These are phyloP conservation scores for Lottia scabra DNA, from an alignment of 2,888 invertebrate genomes.

Conservation along the genomic window DNA sequence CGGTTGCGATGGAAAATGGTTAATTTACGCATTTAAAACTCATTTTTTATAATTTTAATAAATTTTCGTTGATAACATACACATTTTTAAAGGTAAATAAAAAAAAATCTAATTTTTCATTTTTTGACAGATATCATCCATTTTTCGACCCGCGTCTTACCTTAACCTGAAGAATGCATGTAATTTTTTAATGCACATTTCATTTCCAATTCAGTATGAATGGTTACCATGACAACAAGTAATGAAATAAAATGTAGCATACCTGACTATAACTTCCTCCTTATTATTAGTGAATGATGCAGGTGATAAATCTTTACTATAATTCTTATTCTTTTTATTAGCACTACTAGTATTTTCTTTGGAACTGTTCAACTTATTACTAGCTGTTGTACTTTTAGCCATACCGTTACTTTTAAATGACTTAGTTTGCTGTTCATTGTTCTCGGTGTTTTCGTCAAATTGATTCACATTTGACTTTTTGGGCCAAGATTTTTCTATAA, in stretches of 20 bases:
- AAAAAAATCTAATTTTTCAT: neutral
- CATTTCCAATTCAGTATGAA: too few relatives aligned
- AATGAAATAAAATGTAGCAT: neutral
- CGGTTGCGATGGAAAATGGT: too few relatives aligned
- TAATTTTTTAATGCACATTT: too few relatives aligned
- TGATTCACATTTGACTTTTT: conserved; percentile 62
- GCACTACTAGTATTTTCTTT: conserved; percentile 49
- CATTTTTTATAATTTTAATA: neutral
- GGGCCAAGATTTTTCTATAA: conserved; percentile 61
- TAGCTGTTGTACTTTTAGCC: conserved; percentile 40
- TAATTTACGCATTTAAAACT: too few relatives aligned
- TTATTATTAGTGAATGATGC: conserved; percentile 64
- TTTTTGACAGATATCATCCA: neutral
- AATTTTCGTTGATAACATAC: neutral
- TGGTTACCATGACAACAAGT: too few relatives aligned
- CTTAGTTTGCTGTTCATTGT: conserved; percentile 61
- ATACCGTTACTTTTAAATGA: conserved; percentile 48
- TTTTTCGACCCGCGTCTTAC: neutral
- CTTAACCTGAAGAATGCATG: too few relatives aligned
- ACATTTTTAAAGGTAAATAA: neutral
- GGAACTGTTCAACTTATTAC: conserved; percentile 58
- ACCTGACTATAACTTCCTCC: conserved; percentile 63
- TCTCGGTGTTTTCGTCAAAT: conserved; percentile 60
- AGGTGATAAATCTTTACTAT: conserved; percentile 53
- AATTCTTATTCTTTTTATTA: conserved; percentile 54